Evolutionary conservation across 2,113 vertebrate species (phyloP), one percentile per base, ranked within the genome.

Genomic region (Potamarius usumacintae): DNA sequence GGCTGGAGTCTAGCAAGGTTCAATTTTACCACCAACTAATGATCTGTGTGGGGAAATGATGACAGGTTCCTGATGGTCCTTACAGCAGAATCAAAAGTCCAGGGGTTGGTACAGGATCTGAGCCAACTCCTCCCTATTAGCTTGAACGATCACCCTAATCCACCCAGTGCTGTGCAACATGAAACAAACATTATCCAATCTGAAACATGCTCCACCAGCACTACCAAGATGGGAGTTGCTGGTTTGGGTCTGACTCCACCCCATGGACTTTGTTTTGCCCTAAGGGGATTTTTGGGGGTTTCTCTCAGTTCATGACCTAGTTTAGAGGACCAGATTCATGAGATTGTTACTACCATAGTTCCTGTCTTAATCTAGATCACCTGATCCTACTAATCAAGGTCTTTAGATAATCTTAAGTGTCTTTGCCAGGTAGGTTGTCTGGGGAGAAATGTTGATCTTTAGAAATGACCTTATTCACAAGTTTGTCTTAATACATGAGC

Each of bases 311-410:
- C 17, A 20, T 30, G 27, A 2, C 78, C 17, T 80, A 8, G 10
- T 25, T 62, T 48, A 57, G 52, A 27, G 57, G 11, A 7, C 5
- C 1, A 0, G 8, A 82, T 62, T 82, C 52, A 79, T 82, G 57
- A 62, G 79, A 42, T 82, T 10, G 22, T 1, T 58, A 20, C 14
- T 48, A 14, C 11, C 2, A 82, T 58, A 0, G 10, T 22, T 62
- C 25, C 11, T 60, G 57, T 22, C 48, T 67, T 53, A 84, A 84
- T 84, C 82, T 69, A 22, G 71, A 84, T n/a, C 65, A 71, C 63
- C 50, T 69, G 62, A 71, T 84, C 11, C 4, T n/a, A n/a, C 2
- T 85, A 77, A 85, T 58, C 34, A 76, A n/a, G 42, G 62, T 83
- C n/a, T 60, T 57, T 55, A 55, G 20, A n/a, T 27, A 8, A 17